These are phyloP conservation scores for Drosophila pachea DNA, from an alignment of 1,140 invertebrate genomes.

Conservation along the genomic window DNA sequence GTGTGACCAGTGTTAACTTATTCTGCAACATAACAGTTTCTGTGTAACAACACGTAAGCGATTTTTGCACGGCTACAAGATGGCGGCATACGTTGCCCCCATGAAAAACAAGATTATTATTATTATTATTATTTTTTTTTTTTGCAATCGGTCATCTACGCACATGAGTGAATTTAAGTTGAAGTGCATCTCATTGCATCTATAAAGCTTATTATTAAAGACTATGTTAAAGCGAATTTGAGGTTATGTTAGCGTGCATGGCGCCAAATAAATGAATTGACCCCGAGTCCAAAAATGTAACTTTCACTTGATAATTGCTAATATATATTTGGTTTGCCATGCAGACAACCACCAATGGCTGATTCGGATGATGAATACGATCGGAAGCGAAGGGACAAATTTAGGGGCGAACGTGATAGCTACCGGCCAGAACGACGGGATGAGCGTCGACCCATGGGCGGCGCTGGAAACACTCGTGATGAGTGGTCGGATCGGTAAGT, in stretches of 20 bases:
- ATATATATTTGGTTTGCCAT: constrained; percentile 1
- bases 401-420: constrained; percentile 91
- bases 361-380: constrained; percentile 96
- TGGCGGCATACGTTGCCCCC: constrained; percentile 20
- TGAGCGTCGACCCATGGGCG: constrained; percentile 80
- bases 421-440: constrained; percentile 87
- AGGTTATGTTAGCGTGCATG: constrained; percentile 24
- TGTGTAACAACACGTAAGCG: constrained; percentile 30
- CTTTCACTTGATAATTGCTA: constrained; percentile 37
- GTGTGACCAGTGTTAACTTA: not conserved
- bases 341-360: constrained; percentile 83
- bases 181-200: not conserved
- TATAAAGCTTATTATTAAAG: not conserved
- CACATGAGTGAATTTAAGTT: not conserved
- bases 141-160: not conserved
- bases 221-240: not conserved
- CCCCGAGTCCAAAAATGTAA: not conserved
- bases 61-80: constrained; percentile 33
- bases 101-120: not conserved
- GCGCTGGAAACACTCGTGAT: constrained; percentile 81
- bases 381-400: constrained; percentile 92
- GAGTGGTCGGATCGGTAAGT: constrained; percentile 86
- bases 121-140: no score
- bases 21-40: not conserved
- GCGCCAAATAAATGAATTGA: constrained; percentile 30